Percentiles rank a stretch among this genome's conserved stretches.
phyloP scores from a whole-genome alignment of 2,113 vertebrate species.

The Mus pahari region DNA sequence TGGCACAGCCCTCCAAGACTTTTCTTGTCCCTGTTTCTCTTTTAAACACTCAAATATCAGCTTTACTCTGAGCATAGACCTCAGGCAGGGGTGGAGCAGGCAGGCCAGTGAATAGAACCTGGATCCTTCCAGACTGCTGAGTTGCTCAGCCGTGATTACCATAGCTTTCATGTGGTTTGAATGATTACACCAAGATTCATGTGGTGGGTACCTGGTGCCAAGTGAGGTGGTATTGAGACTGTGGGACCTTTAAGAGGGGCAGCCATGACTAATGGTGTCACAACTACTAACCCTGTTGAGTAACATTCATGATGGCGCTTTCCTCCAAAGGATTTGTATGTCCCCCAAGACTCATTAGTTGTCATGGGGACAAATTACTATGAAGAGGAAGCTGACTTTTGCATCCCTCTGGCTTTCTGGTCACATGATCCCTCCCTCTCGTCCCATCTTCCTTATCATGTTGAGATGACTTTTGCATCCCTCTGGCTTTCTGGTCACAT shows the following conservation, averaged over 20 bases:
- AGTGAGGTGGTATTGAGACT: not conserved
- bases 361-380: not conserved
- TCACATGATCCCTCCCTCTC: not conserved
- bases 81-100: not conserved
- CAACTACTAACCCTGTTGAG: not conserved
- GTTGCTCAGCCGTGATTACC: not conserved
- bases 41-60: not conserved
- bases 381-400: not conserved
- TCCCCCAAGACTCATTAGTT: not conserved
- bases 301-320: rapidly evolving
- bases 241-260: not conserved
- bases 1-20: not conserved
- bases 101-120: not conserved
- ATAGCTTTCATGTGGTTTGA: not conserved
- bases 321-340: not conserved
- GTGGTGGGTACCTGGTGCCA: not conserved
- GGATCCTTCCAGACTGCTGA: not conserved
- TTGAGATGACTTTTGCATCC: not conserved
- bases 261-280: not conserved
- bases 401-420: not conserved
- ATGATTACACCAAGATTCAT: not conserved
- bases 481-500: not conserved
- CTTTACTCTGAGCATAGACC: not conserved
- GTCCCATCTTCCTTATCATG: not conserved
- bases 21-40: not conserved